Evolutionary conservation across 2,797 vertebrate genomes (phyloP), one percentile per base, ranked within the genome.

Genomic region (Sebastes miniatus): DNA sequence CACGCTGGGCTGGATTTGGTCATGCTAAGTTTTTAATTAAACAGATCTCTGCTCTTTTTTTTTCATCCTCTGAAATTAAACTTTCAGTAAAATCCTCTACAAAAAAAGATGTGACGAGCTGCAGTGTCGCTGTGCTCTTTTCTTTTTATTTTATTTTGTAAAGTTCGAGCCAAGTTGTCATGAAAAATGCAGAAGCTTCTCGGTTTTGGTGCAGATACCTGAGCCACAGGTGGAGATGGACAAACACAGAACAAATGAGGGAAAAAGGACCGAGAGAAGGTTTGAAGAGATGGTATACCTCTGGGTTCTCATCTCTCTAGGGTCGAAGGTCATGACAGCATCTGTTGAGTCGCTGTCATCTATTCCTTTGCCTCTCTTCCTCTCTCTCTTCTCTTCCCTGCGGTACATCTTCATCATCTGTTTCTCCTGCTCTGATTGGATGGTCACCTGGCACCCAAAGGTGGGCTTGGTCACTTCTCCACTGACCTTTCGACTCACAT

Each of bases 391-490:
- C 94, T 97, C 98, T 92, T 98, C 98, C 65, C 97, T 95, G 34
- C 98, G 97, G 93, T 95, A 96, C 1, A 97, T 95, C 92, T 98
- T 99, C 94, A 98, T 94, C 95, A 99, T 94, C 89, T 97, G 96
- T 69, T 95, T 98, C 93, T 99, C 98, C 92, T 98, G 97, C 93
- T 99, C 98, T 62, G 98, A 99, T 9, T 97, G 98, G 94, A 99
- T 97, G 90, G 96, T 99, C 86, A 99, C 98, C 96, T 99, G 98
- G 93, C 97, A 99, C 47, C 97, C 96, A 34, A 95, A 99, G 86
- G 91, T 94, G 16, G 98, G 98, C 84, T 93, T 80, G 77, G 92
- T 94, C 79, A 92, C 96, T 85, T 99, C 98, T 13, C 94, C 94
- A 57, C 92, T 80, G 73, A 92, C 90, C 89, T 93, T 97, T 77